A percentile compares a stretch with the other conserved stretches of the same genome.
These are phyloP conservation scores for Mustela nigripes DNA, from an alignment of 2,113 vertebrate genomes.

Conservation along the genomic window DNA sequence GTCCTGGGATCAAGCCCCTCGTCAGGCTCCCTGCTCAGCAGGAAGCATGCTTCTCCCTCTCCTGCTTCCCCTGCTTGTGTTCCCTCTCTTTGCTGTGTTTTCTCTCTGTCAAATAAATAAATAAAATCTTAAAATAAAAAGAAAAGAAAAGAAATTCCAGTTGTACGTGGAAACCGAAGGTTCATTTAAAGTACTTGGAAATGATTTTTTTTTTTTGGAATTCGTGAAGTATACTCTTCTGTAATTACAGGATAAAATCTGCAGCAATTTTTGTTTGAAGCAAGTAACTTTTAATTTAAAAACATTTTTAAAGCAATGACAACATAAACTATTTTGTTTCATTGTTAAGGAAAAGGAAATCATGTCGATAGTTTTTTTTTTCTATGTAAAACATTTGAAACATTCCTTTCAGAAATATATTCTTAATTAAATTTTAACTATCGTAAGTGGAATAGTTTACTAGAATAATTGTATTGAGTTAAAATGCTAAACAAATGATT, in stretches of 20 bases:
- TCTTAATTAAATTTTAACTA: conserved; percentile 71
- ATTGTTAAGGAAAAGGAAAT: conserved; percentile 54
- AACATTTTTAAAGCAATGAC: conserved; percentile 45
- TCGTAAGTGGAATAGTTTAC: conserved; percentile 34
- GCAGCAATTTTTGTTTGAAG: neutral
- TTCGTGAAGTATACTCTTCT: conserved; percentile 17
- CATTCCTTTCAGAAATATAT: conserved; percentile 52
- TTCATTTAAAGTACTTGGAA: conserved; percentile 67
- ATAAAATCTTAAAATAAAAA: too few relatives aligned
- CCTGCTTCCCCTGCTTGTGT: too few relatives aligned
- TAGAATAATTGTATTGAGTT: conserved; percentile 60
- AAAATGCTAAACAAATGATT: conserved; percentile 64
- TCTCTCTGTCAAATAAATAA: too few relatives aligned
- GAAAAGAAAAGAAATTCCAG: neutral
- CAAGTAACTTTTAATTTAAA: conserved; percentile 48
- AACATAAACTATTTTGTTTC: conserved; percentile 39
- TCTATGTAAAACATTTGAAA: conserved; percentile 45
- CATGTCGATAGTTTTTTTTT: neutral
- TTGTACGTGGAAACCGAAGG: neutral
- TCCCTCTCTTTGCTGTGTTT: too few relatives aligned
- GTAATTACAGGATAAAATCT: conserved; percentile 53
- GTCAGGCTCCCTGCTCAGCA: too few relatives aligned
- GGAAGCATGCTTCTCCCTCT: too few relatives aligned
- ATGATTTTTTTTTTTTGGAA: neutral
- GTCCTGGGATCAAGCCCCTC: too few relatives aligned